Conservation (phyloP, 2,888 invertebrate species). For the Adelognathus sp. region DNA sequence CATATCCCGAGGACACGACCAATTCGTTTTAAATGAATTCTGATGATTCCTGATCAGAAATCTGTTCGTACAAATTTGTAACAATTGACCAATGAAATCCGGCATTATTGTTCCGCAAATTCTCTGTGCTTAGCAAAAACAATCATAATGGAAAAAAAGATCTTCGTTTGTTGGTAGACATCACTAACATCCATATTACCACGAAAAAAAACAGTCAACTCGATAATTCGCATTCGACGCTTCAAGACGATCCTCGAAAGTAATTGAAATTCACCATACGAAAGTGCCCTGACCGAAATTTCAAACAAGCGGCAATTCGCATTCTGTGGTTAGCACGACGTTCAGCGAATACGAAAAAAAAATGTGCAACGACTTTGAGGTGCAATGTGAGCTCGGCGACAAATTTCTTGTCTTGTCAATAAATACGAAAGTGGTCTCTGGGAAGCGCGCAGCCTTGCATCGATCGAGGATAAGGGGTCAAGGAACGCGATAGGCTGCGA, state of each 20-base stretch:
- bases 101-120: too few species aligned
- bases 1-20: too few species aligned
- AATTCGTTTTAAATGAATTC: too few species aligned
- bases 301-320: slow-evolving; percentile 11
- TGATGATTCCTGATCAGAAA: too few species aligned
- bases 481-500: slow-evolving; percentile 47
- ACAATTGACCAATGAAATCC: too few species aligned
- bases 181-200: not conserved
- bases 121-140: too few species aligned
- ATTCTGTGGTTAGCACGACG: not conserved
- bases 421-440: slow-evolving; percentile 10
- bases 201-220: not conserved
- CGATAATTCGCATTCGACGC: not conserved
- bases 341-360: slow-evolving; percentile 22
- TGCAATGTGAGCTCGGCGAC: not conserved
- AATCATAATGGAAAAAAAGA: too few species aligned
- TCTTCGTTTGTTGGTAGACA: not conserved
- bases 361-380: slow-evolving; percentile 21
- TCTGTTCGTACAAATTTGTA: too few species aligned
- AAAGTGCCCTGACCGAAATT: slow-evolving; percentile 31
- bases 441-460: slow-evolving; percentile 31
- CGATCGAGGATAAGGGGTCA: slow-evolving; percentile 59
- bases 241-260: not conserved
- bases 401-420: not conserved
- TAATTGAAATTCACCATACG: slow-evolving; percentile 29